Base-by-base conservation (phyloP, 2,888 invertebrate species). In the Sarcophaga rosellei region DNA sequence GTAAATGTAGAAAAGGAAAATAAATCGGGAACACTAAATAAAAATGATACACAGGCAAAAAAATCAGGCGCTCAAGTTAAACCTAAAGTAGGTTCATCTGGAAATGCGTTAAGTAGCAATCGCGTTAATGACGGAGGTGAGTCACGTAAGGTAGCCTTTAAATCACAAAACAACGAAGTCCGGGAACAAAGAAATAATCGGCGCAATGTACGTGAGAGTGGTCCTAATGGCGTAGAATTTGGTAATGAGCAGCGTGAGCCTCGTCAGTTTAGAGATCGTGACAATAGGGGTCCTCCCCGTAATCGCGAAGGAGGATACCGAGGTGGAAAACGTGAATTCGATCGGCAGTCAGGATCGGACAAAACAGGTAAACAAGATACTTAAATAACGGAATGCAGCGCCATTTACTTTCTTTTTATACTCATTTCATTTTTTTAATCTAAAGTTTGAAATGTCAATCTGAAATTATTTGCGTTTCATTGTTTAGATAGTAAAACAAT, bases 311-410 rank as follows among this genome's bases (percentile, higher is more conserved):
- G 87, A 21, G 88, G 88, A 8, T 85, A 81, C 23, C 93, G 94
- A 70, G 95, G 97, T 91, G 97, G 97, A 89, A 98, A 97, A 94
- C 95, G 98, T 72, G 98, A 98, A 94, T 98, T 97, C 93, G 98
- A 98, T 94, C 95, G 98, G 89, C 97, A 98, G 93, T 98, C 98
- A 90, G 98, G 98, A 89, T 98, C 98, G 86, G 98, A 98, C 93
- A 98, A 97, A 94, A 98, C 98, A 92, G 98, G 98, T 90, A 88
- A 88, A 83, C 76, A n/a, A 69, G 15, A 25, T 4, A 35, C 12
- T 62, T 47, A 12, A 17, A 21, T 59, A 66, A 66, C 76, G 53
- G 76, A 35, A 57, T 59, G 12, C 21, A 59, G 20, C 59, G 59
- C 59, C 72, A 59, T 72, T 59, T 72, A 15, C 1, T 53, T 15